Evolutionary conservation across 2,113 vertebrate genomes (phyloP).

Genomic region (Pao palembangensis): DNA sequence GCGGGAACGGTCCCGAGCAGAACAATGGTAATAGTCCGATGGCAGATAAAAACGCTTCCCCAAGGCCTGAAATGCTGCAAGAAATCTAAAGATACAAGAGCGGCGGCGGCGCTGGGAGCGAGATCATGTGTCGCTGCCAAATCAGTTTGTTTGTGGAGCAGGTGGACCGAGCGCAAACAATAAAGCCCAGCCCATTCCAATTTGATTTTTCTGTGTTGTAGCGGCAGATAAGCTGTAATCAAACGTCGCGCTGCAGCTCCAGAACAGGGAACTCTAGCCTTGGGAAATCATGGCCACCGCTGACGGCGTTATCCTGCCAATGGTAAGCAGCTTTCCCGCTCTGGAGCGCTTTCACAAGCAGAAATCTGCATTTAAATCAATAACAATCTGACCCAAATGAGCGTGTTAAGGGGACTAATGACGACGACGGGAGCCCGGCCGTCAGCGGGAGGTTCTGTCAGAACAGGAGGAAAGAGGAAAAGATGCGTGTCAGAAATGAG

Average conservation of each 20-base stretch:
- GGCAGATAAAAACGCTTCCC: constrained; percentile 5
- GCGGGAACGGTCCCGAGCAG: too few relatives aligned
- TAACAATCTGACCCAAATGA: not conserved
- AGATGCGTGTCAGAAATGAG: constrained; percentile 39
- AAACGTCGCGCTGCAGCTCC: constrained; percentile 36
- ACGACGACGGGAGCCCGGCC: constrained; percentile 29
- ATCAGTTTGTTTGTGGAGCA: constrained; percentile 61
- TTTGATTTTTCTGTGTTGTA: constrained; percentile 57
- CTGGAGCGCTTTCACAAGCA: constrained; percentile 6
- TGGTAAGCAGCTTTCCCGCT: constrained; percentile 24
- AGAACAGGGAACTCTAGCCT: constrained; percentile 32
- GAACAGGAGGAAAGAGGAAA: constrained; percentile 18
- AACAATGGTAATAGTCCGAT: not conserved
- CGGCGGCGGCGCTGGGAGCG: constrained; percentile 41
- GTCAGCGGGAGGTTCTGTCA: too few relatives aligned
- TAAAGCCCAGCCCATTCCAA: constrained; percentile 46
- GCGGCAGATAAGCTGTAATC: constrained; percentile 54
- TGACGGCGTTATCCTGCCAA: constrained; percentile 14
- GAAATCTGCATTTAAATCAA: not conserved
- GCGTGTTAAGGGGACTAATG: constrained; percentile 44
- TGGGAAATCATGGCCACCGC: constrained; percentile 46
- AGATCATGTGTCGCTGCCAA: constrained; percentile 48
- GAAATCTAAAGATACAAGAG: constrained; percentile 20
- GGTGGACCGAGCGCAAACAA: constrained; percentile 59
- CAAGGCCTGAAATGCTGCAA: constrained; percentile 15